A percentile compares a stretch with the other conserved stretches of the same genome.
These are phyloP conservation scores for Cataglyphis albicans DNA, from an alignment of 2,888 invertebrate species.

Conservation along the genomic window DNA sequence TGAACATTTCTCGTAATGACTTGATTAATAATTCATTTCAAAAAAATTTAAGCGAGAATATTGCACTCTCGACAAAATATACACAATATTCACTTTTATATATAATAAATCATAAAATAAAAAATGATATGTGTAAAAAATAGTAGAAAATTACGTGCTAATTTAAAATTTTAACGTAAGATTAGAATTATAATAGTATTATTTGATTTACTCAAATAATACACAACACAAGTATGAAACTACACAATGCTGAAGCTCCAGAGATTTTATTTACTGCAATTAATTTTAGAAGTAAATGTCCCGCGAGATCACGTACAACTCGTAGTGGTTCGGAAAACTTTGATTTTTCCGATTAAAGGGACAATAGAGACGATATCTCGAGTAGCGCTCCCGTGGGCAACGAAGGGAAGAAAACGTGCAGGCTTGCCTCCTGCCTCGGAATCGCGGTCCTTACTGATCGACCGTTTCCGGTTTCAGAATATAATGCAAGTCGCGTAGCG, in stretches of 20 bases:
- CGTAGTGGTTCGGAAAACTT: constrained; percentile 61
- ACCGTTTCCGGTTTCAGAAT: constrained; percentile 78
- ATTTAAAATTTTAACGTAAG: neutral
- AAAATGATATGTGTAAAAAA: neutral
- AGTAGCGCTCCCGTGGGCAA: constrained; percentile 64
- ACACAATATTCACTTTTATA: neutral
- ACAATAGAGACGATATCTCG: constrained; percentile 78
- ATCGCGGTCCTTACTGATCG: constrained; percentile 72
- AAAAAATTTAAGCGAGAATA: neutral
- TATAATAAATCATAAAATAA: neutral
- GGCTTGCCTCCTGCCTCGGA: constrained; percentile 36
- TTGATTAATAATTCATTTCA: constrained; percentile 16
- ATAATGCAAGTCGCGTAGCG: constrained; percentile 82
- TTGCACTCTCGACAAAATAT: neutral
- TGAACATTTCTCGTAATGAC: neutral
- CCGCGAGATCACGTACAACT: constrained; percentile 34
- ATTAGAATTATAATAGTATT: neutral
- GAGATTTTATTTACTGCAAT: neutral
- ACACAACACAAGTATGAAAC: neutral
- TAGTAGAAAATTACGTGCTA: neutral
- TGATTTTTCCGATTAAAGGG: constrained; percentile 77
- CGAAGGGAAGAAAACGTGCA: constrained; percentile 61
- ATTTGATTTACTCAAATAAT: neutral
- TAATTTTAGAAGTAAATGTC: constrained; percentile 15
- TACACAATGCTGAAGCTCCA: neutral